Base-by-base conservation (phyloP, 1,140 invertebrate species). In the Tetramorium simillimum region DNA sequence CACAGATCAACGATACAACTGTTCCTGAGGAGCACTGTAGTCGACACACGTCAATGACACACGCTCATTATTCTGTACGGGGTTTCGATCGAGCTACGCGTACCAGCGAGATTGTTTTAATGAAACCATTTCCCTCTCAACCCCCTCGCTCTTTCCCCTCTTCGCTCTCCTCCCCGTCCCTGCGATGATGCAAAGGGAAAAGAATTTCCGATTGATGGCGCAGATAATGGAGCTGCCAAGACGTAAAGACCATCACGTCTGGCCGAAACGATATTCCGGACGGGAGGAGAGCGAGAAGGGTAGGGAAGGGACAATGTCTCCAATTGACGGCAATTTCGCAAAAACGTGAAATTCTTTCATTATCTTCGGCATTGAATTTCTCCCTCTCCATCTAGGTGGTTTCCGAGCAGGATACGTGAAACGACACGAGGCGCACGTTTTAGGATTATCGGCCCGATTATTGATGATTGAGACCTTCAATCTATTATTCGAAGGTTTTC, bases 71-170 rank as follows among this genome's bases (percentile, higher is more conserved):
- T 91, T 92, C 91, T 75, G 86, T 91, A 92, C 88, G 89, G 85
- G 87, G 86, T 92, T 92, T 92, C 89, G 92, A 91, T 92, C 90
- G 89, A 86, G 82, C 88, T 87, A 78, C 77, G 82, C 85, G 80
- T 87, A 86, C 78, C 89, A 89, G 81, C 89, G 82, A 89, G 90
- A 91, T 92, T 92, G 91, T 92, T 92, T 92, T 92, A 92, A 92
- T 88, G 91, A 92, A 92, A 91, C 90, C 91, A 92, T 92, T 92
- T 92, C 86, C 81, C 87, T 87, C 80, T 85, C 73, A 85, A 87
- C 76, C 84, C 90, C 85, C 77, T 60, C 80, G 80, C 58, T 89
- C 82, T 86, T 76, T 70, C 10, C 43, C 70, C 53, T 24, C 73
- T 43, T 63, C 58, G 18, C 43, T 49, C 46, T 70, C 49, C 62